These are phyloP conservation scores for Apeltes quadracus DNA, from an alignment of 2,113 vertebrate genomes.

Conservation along the genomic window DNA sequence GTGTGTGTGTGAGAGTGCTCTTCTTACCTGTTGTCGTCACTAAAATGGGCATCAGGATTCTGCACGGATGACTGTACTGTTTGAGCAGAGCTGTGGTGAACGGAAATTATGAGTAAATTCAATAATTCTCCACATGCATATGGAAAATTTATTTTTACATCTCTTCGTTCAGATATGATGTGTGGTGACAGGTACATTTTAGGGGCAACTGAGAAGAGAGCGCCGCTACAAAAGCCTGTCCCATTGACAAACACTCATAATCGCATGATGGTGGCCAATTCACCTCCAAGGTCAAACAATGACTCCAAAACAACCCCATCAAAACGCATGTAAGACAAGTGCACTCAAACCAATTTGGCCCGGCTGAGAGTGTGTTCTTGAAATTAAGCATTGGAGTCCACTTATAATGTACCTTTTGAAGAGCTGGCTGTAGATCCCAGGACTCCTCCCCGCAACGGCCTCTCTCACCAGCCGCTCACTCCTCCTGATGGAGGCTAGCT, in stretches of 20 bases:
- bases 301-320: constrained; percentile 49
- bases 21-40: constrained; percentile 72
- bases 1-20: constrained; percentile 1
- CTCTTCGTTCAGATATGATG: constrained; percentile 7
- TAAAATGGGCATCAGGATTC: neutral
- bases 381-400: constrained; percentile 42
- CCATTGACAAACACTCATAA: constrained; percentile 37
- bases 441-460: constrained; percentile 80
- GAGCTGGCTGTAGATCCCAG: constrained; percentile 76
- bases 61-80: constrained; percentile 12
- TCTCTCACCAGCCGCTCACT: constrained; percentile 76
- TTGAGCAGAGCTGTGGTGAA: constrained; percentile 72
- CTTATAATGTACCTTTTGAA: constrained; percentile 84
- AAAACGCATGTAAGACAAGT: constrained; percentile 58
- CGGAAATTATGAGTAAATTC: constrained; percentile 16
- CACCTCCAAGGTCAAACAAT: constrained; percentile 59
- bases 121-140: constrained; percentile 10
- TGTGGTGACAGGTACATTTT: constrained; percentile 14
- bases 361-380: constrained; percentile 37
- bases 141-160: constrained; percentile 23
- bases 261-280: constrained; percentile 58
- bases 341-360: constrained; percentile 57
- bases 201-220: constrained; percentile 20
- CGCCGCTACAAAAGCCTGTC: constrained; percentile 11
- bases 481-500: constrained; percentile 82